Evolutionary conservation across 2,113 vertebrate species (phyloP).

Genomic region (Gila orcuttii): DNA sequence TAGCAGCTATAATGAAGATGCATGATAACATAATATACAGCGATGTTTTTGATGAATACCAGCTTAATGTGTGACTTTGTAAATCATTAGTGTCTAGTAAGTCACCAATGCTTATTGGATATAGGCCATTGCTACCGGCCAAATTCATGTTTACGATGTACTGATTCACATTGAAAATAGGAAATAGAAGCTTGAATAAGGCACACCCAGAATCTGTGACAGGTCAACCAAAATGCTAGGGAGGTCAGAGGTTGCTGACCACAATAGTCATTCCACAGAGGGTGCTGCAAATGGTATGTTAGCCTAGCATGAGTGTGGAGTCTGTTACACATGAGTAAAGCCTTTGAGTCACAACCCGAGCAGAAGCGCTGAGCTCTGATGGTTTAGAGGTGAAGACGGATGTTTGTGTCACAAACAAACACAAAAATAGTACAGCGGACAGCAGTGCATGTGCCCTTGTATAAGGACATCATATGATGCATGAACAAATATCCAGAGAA

Average conservation of each 20-base stretch:
- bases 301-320: background rate
- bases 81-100: background rate
- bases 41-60: background rate
- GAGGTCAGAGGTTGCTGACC: background rate
- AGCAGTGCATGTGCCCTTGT: background rate
- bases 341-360: background rate
- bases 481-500: conserved; percentile 35
- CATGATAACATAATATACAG: background rate
- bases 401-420: conserved; percentile 24
- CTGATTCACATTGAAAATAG: background rate
- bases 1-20: conserved; percentile 1
- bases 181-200: background rate
- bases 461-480: conserved; percentile 2
- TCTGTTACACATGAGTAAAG: background rate
- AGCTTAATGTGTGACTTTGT: background rate
- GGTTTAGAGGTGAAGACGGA: conserved; percentile 4
- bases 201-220: background rate
- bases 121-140: background rate
- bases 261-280: background rate
- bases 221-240: background rate
- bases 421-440: background rate
- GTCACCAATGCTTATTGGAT: background rate
- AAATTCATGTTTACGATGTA: background rate
- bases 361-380: conserved; percentile 1
- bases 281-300: background rate